phyloP scores from a whole-genome alignment of 2,113 vertebrate genomes.

The Podarcis raffonei region DNA sequence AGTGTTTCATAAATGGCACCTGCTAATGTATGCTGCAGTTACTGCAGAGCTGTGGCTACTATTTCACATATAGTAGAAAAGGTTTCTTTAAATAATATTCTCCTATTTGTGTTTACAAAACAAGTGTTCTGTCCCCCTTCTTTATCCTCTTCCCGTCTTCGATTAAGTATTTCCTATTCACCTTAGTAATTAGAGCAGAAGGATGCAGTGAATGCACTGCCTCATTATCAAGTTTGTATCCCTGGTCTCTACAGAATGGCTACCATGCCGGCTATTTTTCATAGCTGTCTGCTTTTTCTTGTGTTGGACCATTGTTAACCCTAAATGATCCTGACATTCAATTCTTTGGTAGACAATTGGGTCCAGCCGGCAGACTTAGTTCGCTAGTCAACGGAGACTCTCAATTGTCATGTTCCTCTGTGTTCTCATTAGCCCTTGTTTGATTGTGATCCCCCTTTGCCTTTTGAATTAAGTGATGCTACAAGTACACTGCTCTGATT shows the following conservation, averaged over 20 bases:
- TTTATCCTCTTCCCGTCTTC: constrained; percentile 77
- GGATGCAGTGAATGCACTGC: constrained; percentile 78
- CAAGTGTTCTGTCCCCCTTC: constrained; percentile 70
- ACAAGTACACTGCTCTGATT: constrained; percentile 73
- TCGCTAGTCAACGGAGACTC: constrained; percentile 78
- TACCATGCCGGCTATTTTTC: constrained; percentile 74
- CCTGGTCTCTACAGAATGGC: constrained; percentile 66
- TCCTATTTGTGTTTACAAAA: constrained; percentile 80
- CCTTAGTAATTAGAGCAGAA: constrained; percentile 87
- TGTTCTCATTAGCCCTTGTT: constrained; percentile 78
- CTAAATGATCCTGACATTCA: constrained; percentile 86
- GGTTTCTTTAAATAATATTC: constrained; percentile 60
- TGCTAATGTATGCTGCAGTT: neutral
- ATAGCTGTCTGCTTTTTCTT: constrained; percentile 80
- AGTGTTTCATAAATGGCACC: neutral
- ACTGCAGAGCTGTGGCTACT: constrained; percentile 17
- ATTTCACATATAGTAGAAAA: constrained; percentile 60
- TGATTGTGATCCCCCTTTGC: constrained; percentile 76
- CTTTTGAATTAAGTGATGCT: constrained; percentile 83
- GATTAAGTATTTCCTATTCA: constrained; percentile 82
- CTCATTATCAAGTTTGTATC: constrained; percentile 82
- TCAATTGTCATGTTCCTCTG: constrained; percentile 76
- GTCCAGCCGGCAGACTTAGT: constrained; percentile 79
- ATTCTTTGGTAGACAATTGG: constrained; percentile 81
- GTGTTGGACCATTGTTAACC: constrained; percentile 80